Evolutionary conservation across 2,797 vertebrate species (phyloP), one percentile per base, ranked within the genome.

Genomic region (Acrossocheilus fasciatus): DNA sequence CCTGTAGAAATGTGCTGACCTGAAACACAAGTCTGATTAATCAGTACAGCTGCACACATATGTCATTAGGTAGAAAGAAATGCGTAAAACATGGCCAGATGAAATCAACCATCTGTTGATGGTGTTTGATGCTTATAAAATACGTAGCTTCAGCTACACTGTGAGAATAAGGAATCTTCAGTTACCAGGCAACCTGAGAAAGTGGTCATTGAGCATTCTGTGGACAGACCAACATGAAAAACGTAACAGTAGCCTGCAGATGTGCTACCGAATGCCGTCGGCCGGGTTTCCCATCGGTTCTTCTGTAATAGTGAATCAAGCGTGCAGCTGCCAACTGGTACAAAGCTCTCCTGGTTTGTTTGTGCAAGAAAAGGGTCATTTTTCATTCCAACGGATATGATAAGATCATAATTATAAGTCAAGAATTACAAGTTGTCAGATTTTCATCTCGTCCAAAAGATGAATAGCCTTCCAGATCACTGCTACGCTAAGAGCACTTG

Each of bases 181-280:
- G 89, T 90, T 89, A 88, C 89, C 84, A 89, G 87, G 89, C 88
- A 89, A 90, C 88, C 82, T 68, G 30, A 66, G 45, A 82, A 87
- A 89, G 83, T 87, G 78, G 86, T 82, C 74, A 88, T 64, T 12
- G 78, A 89, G 84, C 74, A 89, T 90, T 74, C 88, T 64, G 85
- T 43, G 62, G 78, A 90, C 36, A 64, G 77, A 79, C 73, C 86
- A 50, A 78, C 47, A 70, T 75, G 39, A 85, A 85, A 82, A 86
- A 87, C 81, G 72, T 74, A 87, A 79, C 83, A 77, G 75, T 83
- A 34, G 12, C 85, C 81, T 81, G 75, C 47, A 86, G 68, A 83
- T 52, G 75, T 82, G 76, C 59, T 78, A 82, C 54, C 72, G 68
- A 90, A 88, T 86, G 86, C 74, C 66, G 41, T 66, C 43, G 62